Conservation (phyloP, 2,888 invertebrate species). For the Scrobipalpa atriplicella region DNA sequence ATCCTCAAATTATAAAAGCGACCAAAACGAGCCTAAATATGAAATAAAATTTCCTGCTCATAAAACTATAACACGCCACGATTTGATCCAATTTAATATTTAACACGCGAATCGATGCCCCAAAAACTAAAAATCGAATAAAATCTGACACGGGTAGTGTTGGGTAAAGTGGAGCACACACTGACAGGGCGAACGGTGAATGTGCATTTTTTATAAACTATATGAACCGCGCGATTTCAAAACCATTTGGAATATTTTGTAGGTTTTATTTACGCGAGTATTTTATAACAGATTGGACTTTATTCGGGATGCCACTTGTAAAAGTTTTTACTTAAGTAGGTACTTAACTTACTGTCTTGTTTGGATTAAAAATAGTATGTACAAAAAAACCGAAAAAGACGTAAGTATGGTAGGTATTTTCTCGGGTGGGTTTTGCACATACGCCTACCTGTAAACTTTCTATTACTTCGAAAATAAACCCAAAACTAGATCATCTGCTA, state of each 20-base stretch:
- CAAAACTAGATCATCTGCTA: no score
- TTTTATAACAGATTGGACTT: no score
- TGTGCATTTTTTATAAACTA: background rate
- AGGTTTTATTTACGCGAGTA: no score
- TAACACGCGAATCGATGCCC: slow-evolving; percentile 20
- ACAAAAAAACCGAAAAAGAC: no score
- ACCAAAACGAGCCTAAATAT: background rate
- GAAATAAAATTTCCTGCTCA: background rate
- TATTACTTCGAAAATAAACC: no score
- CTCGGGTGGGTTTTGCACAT: no score
- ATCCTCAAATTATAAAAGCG: background rate
- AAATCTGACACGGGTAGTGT: background rate
- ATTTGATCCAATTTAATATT: slow-evolving; percentile 19
- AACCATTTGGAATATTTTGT: background rate
- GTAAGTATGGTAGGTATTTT: no score
- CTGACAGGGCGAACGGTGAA: background rate
- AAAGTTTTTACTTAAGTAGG: no score
- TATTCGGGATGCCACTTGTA: no score
- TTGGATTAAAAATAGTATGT: no score
- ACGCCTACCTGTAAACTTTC: no score
- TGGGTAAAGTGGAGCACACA: slow-evolving; percentile 9
- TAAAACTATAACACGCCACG: slow-evolving; percentile 8
- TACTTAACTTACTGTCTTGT: no score
- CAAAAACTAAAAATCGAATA: slow-evolving; percentile 24
- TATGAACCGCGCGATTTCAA: background rate